Percentiles rank a stretch among this genome's conserved stretches.
These are phyloP conservation scores for Ceyx margarethae DNA, from an alignment of 2,113 vertebrate species.

Conservation along the genomic window DNA sequence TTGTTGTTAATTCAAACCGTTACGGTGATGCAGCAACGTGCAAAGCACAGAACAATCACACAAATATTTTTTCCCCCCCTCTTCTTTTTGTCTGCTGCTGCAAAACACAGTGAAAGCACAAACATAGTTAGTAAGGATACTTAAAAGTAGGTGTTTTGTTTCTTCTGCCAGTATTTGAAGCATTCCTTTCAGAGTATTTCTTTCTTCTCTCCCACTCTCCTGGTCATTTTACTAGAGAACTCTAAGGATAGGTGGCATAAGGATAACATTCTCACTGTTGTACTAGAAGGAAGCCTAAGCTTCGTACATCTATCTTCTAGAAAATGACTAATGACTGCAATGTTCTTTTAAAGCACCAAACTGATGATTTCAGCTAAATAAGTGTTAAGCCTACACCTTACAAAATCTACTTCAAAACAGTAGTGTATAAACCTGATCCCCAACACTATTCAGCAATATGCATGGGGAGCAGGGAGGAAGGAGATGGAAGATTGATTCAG, in stretches of 20 bases:
- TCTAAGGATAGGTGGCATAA: too few species aligned
- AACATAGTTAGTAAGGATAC: neutral
- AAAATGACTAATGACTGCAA: neutral
- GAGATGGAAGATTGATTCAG: neutral
- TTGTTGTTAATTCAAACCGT: neutral
- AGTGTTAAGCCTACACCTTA: neutral
- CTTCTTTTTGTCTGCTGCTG: neutral
- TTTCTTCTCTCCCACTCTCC: rapidly evolving
- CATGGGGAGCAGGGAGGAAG: neutral
- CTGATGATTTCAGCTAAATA: neutral
- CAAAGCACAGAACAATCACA: rapidly evolving
- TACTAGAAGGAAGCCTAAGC: neutral
- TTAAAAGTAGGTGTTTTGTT: neutral
- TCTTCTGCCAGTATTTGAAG: neutral
- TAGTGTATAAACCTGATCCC: neutral
- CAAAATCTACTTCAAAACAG: neutral
- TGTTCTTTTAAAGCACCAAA: neutral
- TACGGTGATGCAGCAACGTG: rapidly evolving
- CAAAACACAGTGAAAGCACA: neutral
- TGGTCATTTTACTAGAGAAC: neutral
- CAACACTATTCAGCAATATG: neutral
- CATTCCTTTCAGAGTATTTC: neutral
- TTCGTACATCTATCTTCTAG: neutral
- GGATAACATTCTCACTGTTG: neutral
- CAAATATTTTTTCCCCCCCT: too few species aligned